These are phyloP conservation scores for Tigriopus californicus DNA, from an alignment of 2,888 invertebrate species.

Conservation along the genomic window DNA sequence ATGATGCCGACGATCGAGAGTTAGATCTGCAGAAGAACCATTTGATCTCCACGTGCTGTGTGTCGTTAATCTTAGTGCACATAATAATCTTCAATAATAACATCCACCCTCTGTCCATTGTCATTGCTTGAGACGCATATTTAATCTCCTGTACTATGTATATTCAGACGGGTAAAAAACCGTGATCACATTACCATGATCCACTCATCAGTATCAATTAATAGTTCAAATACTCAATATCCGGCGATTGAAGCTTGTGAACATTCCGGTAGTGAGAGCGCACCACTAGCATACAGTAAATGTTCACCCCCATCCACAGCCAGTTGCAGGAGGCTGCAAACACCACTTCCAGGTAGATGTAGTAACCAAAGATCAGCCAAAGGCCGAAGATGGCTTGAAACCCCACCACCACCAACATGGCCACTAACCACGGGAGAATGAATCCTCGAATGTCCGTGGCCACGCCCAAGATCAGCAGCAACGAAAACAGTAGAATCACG, in stretches of 20 bases:
- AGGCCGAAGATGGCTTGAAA: constrained; percentile 62
- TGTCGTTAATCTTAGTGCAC: no score
- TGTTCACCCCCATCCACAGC: constrained; percentile 65
- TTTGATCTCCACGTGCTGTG: no score
- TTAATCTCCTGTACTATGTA: no score
- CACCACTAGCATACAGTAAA: constrained; percentile 70
- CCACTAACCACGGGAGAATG: constrained; percentile 3
- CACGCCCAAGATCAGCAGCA: not conserved
- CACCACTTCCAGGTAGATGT: constrained; percentile 47
- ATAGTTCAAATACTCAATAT: constrained; percentile 56
- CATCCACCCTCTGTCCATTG: no score
- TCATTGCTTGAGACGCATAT: no score
- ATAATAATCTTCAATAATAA: no score
- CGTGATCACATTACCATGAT: not conserved
- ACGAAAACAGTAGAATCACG: not conserved
- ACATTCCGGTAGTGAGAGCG: constrained; percentile 65
- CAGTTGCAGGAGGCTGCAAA: constrained; percentile 54
- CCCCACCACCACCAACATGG: constrained; percentile 43
- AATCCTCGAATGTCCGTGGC: not conserved
- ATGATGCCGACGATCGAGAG: no score
- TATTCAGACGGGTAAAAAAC: no score
- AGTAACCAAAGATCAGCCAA: constrained; percentile 71
- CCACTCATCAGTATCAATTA: no score
- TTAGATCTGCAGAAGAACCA: no score
- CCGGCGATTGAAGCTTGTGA: constrained; percentile 59